Evolutionary conservation across 2,888 invertebrate genomes (phyloP).

Genomic region (Andricus curvator): DNA sequence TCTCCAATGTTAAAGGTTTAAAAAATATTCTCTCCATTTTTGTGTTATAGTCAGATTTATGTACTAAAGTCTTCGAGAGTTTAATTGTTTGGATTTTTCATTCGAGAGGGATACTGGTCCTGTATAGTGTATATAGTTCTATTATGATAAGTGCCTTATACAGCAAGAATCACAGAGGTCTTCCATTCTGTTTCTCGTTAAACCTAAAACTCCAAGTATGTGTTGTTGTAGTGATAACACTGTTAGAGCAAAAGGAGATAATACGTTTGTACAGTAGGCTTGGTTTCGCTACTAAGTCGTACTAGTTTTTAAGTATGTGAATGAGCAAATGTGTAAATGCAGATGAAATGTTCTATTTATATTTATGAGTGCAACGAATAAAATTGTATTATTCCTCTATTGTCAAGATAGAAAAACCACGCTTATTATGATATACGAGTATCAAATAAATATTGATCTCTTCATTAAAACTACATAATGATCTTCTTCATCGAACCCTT

Average conservation of each 20-base stretch:
- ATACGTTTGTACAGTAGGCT: conserved; percentile 44
- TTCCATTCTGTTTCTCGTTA: conserved; percentile 76
- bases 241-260: conserved; percentile 52
- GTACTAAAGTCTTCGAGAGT: conserved; percentile 17
- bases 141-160: conserved; percentile 77
- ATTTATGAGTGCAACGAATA: conserved; percentile 65
- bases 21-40: background rate
- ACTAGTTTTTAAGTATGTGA: conserved; percentile 28
- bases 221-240: conserved; percentile 51
- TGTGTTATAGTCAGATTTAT: conserved; percentile 8
- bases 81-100: conserved; percentile 46
- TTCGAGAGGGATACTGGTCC: conserved; percentile 56
- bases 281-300: background rate
- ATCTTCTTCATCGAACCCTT: conserved; percentile 51
- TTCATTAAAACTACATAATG: conserved; percentile 65
- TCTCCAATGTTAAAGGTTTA: conserved; percentile 29
- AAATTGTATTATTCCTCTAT: conserved; percentile 72
- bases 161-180: conserved; percentile 78
- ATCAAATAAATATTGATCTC: conserved; percentile 78
- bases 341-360: conserved; percentile 67
- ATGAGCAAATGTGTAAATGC: conserved; percentile 48
- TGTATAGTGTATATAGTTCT: conserved; percentile 61
- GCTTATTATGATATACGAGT: conserved; percentile 75
- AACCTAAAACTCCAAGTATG: conserved; percentile 60
- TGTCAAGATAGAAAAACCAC: conserved; percentile 74